Evolutionary conservation across 1,140 invertebrate genomes (phyloP), one percentile per base, ranked within the genome.

Genomic region (Lysiphlebus fabarum): DNA sequence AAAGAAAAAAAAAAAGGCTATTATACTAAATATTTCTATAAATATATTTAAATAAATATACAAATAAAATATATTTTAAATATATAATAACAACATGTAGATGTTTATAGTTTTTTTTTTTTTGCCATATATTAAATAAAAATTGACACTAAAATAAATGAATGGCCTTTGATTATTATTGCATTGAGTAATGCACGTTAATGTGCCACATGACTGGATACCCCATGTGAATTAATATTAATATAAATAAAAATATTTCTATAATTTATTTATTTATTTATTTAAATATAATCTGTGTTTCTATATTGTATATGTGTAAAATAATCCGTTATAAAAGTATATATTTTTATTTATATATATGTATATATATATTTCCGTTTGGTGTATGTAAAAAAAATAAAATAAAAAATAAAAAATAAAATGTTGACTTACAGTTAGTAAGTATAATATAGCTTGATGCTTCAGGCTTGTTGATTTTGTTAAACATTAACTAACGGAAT

Each of bases 161-260:
- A 74, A 76, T 76, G 72, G 72, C 74, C 72, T 72, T 74, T 68
- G 69, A 72, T 73, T 69, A 26, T 26, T 26, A 72, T 71, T 72
- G 71, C 72, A 69, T 70, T 69, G 68, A 71, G 64, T 70, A 66
- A 65, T 69, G 67, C 71, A 70, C 68, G 59, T 66, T 47, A 63
- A 64, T 61, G 66, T 65, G 68, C 55, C 56, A 64, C 57, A 64
- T 49, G 58, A 65, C 66, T 61, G 58, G 49, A 62, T 38, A 12
- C 56, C 62, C 60, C 62, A 55, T 61, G 38, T 42, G 54, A 49
- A 33, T 37, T 26, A 1, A 26, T 26, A 26, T 26, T 26, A 2
- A 26, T 26, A 26, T 26, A 26, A n/a, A n/a, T n/a, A n/a, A n/a
- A n/a, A n/a, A n/a, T n/a, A n/a, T n/a, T n/a, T 26, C 17, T 26